A percentile compares a stretch with the other conserved stretches of the same genome.
phyloP scores from a whole-genome alignment of 2,113 vertebrate genomes.

The Psettodes erumei region DNA sequence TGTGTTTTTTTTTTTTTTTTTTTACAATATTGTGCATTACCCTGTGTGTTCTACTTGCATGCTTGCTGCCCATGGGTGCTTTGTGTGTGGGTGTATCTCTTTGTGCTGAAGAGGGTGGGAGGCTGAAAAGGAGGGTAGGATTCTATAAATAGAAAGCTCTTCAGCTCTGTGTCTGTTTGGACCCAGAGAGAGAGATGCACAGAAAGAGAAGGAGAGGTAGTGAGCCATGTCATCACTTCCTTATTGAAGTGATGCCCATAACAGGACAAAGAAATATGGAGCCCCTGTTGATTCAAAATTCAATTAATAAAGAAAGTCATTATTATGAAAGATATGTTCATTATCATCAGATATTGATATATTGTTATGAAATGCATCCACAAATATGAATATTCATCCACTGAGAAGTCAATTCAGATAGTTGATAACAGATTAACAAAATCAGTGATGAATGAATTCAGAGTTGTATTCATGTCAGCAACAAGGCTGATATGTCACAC shows the following conservation, averaged over 20 bases:
- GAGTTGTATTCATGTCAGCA: too few relatives aligned
- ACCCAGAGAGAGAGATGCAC: constrained; percentile 11
- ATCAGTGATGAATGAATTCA: too few relatives aligned
- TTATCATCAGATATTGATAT: too few relatives aligned
- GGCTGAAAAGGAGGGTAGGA: constrained; percentile 51
- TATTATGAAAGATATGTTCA: too few relatives aligned
- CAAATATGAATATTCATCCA: too few relatives aligned
- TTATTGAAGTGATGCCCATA: constrained; percentile 44
- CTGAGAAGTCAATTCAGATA: too few relatives aligned
- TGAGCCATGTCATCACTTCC: constrained; percentile 46
- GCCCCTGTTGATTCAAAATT: too few relatives aligned
- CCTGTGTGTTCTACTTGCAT: constrained; percentile 44
- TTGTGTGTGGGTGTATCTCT: constrained; percentile 70
- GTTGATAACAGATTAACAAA: too few relatives aligned
- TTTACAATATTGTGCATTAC: constrained; percentile 8
- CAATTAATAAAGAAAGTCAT: too few relatives aligned
- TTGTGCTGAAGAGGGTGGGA: constrained; percentile 60
- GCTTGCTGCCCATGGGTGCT: constrained; percentile 40
- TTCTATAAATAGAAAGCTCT: constrained; percentile 75
- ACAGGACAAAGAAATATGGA: too few relatives aligned
- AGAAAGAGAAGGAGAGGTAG: constrained; percentile 21
- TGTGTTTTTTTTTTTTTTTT: constrained; percentile 12
- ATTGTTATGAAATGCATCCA: too few relatives aligned
- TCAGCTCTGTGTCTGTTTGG: constrained; percentile 55
- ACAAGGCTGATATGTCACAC: too few relatives aligned